Percentiles rank a stretch among this genome's conserved stretches.
Conservation (phyloP, 2,888 invertebrate genomes). For the Trissolcus brochymenae region DNA sequence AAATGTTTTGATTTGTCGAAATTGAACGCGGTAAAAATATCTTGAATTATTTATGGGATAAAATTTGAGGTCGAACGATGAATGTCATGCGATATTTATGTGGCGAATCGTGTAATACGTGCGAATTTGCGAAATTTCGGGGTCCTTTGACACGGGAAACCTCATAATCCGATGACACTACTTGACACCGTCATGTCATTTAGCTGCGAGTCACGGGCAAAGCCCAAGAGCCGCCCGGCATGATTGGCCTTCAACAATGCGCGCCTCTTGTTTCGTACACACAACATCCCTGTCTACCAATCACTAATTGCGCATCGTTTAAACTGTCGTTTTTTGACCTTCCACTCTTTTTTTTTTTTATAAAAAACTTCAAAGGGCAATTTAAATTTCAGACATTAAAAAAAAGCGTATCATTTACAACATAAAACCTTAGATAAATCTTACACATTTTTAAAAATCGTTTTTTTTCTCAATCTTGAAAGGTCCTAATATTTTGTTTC, state of each 20-base stretch:
- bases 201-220: conserved; percentile 59
- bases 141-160: conserved; percentile 68
- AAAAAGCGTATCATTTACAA: too few relatives aligned
- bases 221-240: conserved; percentile 56
- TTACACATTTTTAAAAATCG: too few relatives aligned
- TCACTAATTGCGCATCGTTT: conserved; percentile 14
- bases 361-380: too few relatives aligned
- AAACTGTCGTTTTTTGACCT: too few relatives aligned
- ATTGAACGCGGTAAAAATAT: too few relatives aligned
- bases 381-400: too few relatives aligned
- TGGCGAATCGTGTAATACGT: conserved; percentile 15
- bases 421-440: too few relatives aligned
- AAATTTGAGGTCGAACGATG: neutral
- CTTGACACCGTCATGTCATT: conserved; percentile 65
- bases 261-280: conserved; percentile 29
- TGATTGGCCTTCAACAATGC: conserved; percentile 59
- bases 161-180: conserved; percentile 64
- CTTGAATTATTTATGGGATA: too few relatives aligned
- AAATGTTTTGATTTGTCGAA: too few relatives aligned
- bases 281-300: conserved; percentile 42
- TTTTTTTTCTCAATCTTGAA: too few relatives aligned
- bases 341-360: too few relatives aligned
- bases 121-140: conserved; percentile 46
- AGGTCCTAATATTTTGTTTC: too few relatives aligned
- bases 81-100: conserved; percentile 28